phyloP scores from a whole-genome alignment of 2,113 vertebrate genomes.

The Ranitomeya imitator region DNA sequence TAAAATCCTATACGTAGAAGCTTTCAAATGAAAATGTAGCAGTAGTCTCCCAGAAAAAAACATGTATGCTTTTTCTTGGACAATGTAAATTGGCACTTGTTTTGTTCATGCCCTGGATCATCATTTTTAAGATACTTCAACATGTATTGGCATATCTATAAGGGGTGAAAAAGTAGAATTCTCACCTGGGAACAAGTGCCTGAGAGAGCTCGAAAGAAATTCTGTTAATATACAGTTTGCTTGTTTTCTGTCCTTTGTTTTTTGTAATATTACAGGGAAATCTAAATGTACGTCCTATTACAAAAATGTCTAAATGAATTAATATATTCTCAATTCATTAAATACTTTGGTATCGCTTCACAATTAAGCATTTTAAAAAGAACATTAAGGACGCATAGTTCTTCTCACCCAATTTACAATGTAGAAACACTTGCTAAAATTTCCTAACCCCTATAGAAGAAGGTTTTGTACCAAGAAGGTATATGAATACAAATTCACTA shows the following conservation, averaged over 20 bases:
- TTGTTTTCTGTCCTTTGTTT: neutral
- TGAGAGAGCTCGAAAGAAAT: too few species aligned
- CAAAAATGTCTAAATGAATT: neutral
- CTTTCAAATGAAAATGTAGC: too few species aligned
- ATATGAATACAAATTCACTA: conserved; percentile 9
- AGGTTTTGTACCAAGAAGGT: neutral
- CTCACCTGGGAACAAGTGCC: too few species aligned
- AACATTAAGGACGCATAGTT: neutral
- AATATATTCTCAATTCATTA: neutral
- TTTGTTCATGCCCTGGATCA: too few species aligned
- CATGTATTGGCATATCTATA: too few species aligned
- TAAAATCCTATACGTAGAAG: too few species aligned
- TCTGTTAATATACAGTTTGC: too few species aligned
- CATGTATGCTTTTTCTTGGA: too few species aligned
- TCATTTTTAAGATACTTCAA: too few species aligned
- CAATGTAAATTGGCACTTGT: too few species aligned
- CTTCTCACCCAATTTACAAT: neutral
- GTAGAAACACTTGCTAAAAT: neutral
- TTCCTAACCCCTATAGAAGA: conserved; percentile 4
- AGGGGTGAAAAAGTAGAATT: too few species aligned
- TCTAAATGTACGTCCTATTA: neutral
- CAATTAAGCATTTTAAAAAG: neutral
- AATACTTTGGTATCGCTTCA: neutral
- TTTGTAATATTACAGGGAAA: neutral
- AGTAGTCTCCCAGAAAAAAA: too few species aligned